Evolutionary conservation across 2,113 vertebrate genomes (phyloP), one percentile per base, ranked within the genome.

Genomic region (Clinocottus analis): DNA sequence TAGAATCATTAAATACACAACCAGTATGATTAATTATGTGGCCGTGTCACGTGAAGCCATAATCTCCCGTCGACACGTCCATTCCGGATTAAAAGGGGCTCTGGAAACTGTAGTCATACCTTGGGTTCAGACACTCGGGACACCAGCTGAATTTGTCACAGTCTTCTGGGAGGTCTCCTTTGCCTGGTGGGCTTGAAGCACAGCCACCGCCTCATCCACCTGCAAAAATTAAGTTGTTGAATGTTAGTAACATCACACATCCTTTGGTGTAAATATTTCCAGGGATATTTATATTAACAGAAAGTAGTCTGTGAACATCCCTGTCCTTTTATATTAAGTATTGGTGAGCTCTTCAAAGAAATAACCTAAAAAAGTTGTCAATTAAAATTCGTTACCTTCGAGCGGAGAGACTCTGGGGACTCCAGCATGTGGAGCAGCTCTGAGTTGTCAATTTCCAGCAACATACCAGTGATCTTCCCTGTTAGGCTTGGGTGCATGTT

Each of bases 391-490:
- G n/a, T 80, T 65, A 97, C 98, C 96, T 99, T 99, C 56, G 97
- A 99, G 92, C 97, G 96, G 88, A 99, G 97, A 87, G 98, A 98
- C 92, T 99, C 98, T 19, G 97, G 98, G 73, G 98, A 99, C 94
- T 99, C 98, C 16, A 99, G 96, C 98, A 99, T 99, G 92, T 99
- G 98, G 82, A 99, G 96, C 59, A 99, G 95, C 94, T 99, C 97
- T 0, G 98, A 99, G 91, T 99, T 99, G 93, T 99, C 97, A 73
- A 99, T 99, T 93, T 99, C 98, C 94, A 99, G 79, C 87, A 99
- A 87, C 98, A 99, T 99, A 75, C 98, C 98, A 27, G 98, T 99
- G 93, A 99, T 99, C 93, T 99, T 99, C 78, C 98, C 98, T 75
- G 97, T 97, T 93, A 99, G 95, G 90, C 93, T 97, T 64, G 96